Evolutionary conservation across 2,797 vertebrate species (phyloP).

Genomic region (Tokudaia muenninki): DNA sequence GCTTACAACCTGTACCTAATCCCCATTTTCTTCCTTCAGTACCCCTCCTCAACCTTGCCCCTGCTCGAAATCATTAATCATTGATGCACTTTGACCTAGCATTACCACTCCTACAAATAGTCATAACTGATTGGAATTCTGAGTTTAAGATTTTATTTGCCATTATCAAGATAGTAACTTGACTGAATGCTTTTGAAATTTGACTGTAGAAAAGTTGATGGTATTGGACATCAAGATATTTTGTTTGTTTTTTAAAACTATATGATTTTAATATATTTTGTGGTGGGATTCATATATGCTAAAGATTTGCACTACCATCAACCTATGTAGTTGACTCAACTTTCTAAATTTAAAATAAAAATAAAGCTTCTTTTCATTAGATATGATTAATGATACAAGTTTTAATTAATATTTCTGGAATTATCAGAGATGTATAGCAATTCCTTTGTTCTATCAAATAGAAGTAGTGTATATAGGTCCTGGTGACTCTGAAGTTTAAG

Average conservation of each 20-base stretch:
- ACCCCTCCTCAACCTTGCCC: background rate
- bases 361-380: background rate
- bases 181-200: background rate
- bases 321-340: background rate
- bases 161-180: background rate
- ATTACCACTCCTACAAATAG: background rate
- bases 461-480: background rate
- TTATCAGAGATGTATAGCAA: background rate
- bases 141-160: background rate
- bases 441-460: background rate
- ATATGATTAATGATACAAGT: background rate
- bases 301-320: background rate
- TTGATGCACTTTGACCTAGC: background rate
- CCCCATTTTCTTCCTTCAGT: background rate
- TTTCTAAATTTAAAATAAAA: background rate
- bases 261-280: background rate
- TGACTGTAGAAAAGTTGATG: background rate
- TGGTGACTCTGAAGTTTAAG: background rate
- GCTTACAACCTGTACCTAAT: background rate
- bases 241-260: background rate
- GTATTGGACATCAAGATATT: background rate
- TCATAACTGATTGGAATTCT: background rate
- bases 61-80: background rate
- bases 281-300: background rate
- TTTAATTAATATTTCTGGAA: constrained; percentile 54